Evolutionary conservation across 2,797 vertebrate genomes (phyloP).

Genomic region (Columba guinea): DNA sequence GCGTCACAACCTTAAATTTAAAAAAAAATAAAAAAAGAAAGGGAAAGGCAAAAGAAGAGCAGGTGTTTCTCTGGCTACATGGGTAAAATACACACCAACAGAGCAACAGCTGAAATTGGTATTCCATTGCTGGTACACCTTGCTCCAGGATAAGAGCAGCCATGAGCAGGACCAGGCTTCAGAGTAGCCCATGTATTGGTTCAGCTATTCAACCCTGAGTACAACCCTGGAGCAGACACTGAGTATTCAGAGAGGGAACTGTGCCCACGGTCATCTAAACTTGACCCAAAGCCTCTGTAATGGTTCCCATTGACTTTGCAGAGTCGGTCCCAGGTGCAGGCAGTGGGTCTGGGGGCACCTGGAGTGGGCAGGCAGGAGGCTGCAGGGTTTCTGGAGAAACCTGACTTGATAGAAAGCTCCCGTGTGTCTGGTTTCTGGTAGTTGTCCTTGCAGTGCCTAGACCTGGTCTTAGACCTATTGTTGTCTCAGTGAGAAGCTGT

Average conservation of each 20-base stretch:
- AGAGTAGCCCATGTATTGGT: neutral
- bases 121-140: neutral
- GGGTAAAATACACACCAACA: neutral
- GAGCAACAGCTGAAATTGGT: neutral
- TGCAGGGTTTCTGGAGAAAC: neutral
- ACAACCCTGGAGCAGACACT: neutral
- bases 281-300: neutral
- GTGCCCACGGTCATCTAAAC: neutral
- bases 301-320: neutral
- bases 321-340: accelerated
- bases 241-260: neutral
- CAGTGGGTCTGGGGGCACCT: neutral
- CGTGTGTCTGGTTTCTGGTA: neutral
- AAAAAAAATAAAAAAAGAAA: neutral
- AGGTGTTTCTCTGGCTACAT: neutral
- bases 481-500: neutral
- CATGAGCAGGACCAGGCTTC: neutral
- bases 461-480: neutral
- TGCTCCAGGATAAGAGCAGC: neutral
- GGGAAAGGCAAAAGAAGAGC: neutral
- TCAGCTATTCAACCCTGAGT: neutral
- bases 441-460: neutral
- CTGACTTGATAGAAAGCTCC: neutral
- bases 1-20: neutral
- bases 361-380: neutral